Evolutionary conservation across 2,113 vertebrate genomes (phyloP).

Genomic region (Meriones unguiculatus): DNA sequence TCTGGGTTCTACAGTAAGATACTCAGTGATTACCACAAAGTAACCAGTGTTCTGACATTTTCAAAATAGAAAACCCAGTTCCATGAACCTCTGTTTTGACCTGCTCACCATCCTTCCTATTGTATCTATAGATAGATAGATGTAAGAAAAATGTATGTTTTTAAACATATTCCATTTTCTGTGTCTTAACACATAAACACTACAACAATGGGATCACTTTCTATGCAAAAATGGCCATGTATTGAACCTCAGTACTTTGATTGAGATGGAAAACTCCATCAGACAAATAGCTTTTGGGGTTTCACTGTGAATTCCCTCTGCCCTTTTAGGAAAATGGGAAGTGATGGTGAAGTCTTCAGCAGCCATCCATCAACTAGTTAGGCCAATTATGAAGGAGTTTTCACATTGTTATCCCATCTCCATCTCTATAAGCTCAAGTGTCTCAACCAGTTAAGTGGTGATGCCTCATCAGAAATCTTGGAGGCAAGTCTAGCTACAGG

Average conservation of each 20-base stretch:
- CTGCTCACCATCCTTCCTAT: not conserved
- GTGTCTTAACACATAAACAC: not conserved
- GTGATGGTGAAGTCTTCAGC: constrained; percentile 67
- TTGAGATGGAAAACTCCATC: constrained; percentile 49
- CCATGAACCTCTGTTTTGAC: not conserved
- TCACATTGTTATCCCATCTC: constrained; percentile 52
- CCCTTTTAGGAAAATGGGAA: constrained; percentile 69
- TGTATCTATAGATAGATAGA: not conserved
- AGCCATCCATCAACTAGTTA: constrained; percentile 80
- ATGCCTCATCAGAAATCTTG: rapidly evolving
- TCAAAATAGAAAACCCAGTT: no score
- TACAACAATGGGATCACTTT: not conserved
- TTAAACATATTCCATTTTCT: not conserved
- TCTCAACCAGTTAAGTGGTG: rapidly evolving
- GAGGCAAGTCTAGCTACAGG: not conserved
- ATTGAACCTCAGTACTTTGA: constrained; percentile 55
- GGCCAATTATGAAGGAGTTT: constrained; percentile 67
- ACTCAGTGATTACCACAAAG: not conserved
- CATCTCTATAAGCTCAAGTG: not conserved
- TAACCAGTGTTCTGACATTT: not conserved
- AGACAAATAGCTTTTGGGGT: constrained; percentile 69
- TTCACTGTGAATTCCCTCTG: constrained; percentile 62
- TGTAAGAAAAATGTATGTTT: not conserved
- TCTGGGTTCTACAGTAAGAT: not conserved
- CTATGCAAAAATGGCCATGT: not conserved